Conservation (phyloP, 1,140 invertebrate genomes). For the Eumaeus atala region DNA sequence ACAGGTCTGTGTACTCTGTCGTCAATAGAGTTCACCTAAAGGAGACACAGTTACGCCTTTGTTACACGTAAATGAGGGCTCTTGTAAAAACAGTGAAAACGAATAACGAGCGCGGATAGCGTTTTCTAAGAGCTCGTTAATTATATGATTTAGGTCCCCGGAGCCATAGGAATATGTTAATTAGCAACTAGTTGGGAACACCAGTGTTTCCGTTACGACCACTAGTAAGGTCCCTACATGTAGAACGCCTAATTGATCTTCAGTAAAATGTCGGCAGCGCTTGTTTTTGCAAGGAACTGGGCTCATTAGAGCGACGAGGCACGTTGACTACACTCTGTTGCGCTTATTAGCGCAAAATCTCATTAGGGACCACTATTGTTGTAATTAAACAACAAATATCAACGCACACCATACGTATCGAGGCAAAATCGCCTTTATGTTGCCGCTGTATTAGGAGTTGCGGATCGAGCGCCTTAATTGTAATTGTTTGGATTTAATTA, state of each 20-base stretch:
- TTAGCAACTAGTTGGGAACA: slow-evolving; percentile 44
- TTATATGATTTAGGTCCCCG: slow-evolving; percentile 25
- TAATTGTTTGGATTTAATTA: slow-evolving; percentile 66
- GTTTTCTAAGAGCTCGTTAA: slow-evolving; percentile 28
- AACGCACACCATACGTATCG: slow-evolving; percentile 31
- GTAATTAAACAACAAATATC: slow-evolving; percentile 70
- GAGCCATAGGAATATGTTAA: slow-evolving; percentile 41
- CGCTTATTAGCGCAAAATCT: slow-evolving; percentile 72
- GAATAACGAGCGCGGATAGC: slow-evolving; percentile 9
- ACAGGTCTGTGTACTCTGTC: slow-evolving; percentile 57
- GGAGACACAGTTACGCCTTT: slow-evolving; percentile 31
- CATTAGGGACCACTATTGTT: slow-evolving; percentile 72
- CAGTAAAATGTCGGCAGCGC: slow-evolving; percentile 68
- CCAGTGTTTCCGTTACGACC: slow-evolving; percentile 39
- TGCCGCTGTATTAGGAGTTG: slow-evolving; percentile 22
- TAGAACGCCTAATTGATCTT: slow-evolving; percentile 68
- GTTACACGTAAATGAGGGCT: slow-evolving; percentile 27
- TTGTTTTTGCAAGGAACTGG: slow-evolving; percentile 69
- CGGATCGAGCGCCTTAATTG: no score
- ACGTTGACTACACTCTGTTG: slow-evolving; percentile 73
- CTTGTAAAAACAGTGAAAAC: slow-evolving; percentile 27
- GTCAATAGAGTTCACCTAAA: slow-evolving; percentile 58
- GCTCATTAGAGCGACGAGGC: slow-evolving; percentile 70
- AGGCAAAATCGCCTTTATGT: slow-evolving; percentile 41
- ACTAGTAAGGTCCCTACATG: slow-evolving; percentile 47